Evolutionary conservation across 2,797 vertebrate species (phyloP), one percentile per base, ranked within the genome.

Genomic region (Chaenodraco wilsoni): DNA sequence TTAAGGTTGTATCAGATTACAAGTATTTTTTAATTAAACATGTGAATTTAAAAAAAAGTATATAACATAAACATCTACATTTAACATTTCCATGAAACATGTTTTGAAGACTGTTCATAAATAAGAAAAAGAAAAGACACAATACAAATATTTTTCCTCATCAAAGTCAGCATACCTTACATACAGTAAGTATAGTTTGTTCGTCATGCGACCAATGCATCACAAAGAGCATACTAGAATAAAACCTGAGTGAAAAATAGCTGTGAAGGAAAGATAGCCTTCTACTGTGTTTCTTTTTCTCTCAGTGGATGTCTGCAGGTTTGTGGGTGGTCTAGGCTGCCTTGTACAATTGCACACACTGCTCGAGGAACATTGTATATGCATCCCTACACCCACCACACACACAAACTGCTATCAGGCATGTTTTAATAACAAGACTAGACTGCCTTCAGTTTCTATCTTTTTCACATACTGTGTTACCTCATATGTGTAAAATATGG

Each of bases 231-330:
- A 37, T 14, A 48, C 37, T n/a, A 12, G 16, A 15, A 5, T 10
- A 15, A 37, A 37, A 37, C 33, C 33, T 7, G 33, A 37, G 8
- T 37, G 8, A 37, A 37, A 37, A 37, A 37, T 9, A 37, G 33
- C 33, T 41, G 9, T 41, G 11, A 45, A 4, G n/a, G 23, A 51
- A n/a, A 48, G 19, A 64, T 17, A 40, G 8, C 15, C 7, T 45
- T 12, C 13, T 50, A 14, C 19, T 50, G 46, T 37, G 27, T 43
- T n/a, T 63, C 15, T 45, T 27, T 11, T 0, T 56, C 50, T 48
- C 43, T 16, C 27, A 4, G 58, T 68, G 7, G 27, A 59, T 73
- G 41, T 65, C 70, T 52, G 55, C 70, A 58, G n/a, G 46, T n/a
- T n/a, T 62, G 19, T 73, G 45, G 40, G 33, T 52, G 57, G 33